phyloP scores from a whole-genome alignment of 2,888 invertebrate genomes.

The Cerastis rubricosa region DNA sequence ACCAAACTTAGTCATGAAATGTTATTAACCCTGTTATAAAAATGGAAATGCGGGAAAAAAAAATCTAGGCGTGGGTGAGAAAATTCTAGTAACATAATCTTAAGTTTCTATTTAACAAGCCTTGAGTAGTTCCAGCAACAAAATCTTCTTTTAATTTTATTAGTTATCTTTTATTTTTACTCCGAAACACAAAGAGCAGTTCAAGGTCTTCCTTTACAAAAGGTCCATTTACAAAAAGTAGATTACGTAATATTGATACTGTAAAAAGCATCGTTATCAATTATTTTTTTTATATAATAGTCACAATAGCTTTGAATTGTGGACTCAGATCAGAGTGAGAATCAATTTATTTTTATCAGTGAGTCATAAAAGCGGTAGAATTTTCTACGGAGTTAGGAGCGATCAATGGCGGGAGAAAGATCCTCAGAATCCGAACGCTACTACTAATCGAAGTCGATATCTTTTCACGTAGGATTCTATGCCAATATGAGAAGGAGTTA shows the following conservation, averaged over 20 bases:
- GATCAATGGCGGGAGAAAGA: slow-evolving; percentile 63
- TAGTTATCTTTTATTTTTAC: not conserved
- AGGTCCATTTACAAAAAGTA: not conserved
- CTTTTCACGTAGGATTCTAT: slow-evolving; percentile 48
- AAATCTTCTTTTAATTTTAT: not conserved
- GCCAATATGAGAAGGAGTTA: not conserved
- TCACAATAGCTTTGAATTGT: slow-evolving; percentile 6
- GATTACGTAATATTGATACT: not conserved
- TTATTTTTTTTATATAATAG: slow-evolving; percentile 10
- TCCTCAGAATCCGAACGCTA: slow-evolving; percentile 54
- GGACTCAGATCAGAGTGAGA: slow-evolving; percentile 26
- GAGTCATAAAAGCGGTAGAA: slow-evolving; percentile 51
- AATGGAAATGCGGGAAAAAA: not conserved
- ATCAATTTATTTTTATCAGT: slow-evolving; percentile 50
- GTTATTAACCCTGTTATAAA: not conserved
- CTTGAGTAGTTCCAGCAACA: not conserved
- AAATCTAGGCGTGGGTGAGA: not conserved
- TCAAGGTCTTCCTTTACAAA: not conserved
- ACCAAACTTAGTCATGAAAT: not conserved
- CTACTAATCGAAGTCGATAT: slow-evolving; percentile 63
- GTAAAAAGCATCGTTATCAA: slow-evolving; percentile 15
- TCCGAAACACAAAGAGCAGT: not conserved
- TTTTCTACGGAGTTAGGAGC: slow-evolving; percentile 52
- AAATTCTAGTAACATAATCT: not conserved
- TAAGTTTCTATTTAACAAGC: not conserved